Evolutionary conservation across 1,140 invertebrate genomes (phyloP), one percentile per base, ranked within the genome.

Genomic region (Drosophila subobscura): DNA sequence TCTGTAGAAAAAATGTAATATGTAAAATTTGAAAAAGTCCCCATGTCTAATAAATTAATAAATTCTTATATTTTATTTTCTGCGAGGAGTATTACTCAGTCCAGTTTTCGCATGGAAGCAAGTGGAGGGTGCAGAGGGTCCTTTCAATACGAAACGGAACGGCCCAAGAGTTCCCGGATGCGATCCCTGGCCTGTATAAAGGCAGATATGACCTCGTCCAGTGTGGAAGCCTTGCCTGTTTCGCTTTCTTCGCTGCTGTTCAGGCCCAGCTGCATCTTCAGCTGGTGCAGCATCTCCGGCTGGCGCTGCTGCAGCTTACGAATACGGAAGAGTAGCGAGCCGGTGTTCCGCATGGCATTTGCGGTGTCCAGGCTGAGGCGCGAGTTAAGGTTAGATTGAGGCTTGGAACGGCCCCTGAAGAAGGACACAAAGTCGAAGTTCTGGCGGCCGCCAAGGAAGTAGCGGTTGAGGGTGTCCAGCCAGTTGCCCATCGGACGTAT

Each of bases 401-500:
- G 3, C 6, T 49, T 37, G 33, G 4, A 37, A 5, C 22, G 42
- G 22, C 23, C 37, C 40, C 67, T 65, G 42, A 86, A 85, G 40
- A 79, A 91, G 10, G 65, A 41, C 3, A 81, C 72, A 50, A 79
- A 89, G 51, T 91, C 84, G 50, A 91, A 91, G 12, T 76, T 55
- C 20, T 63, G 47, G 0, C 90, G 86, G 0, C 91, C 91, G 10
- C 91, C 91, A 14, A 91, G 85, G 8, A 91, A 89, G 50, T 86
- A 90, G 2, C 91, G 76, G 68, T 89, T 77, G n/a, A 91, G 45
- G 0, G 70, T 53, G 12, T 91, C 89, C 49, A 79, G 40, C 72
- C 89, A 76, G 27, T 12, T 73, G 55, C 85, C 89, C 53, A 67
- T 1, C 3, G 84, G 86, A 6, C 90, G 74, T 6, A 78, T 60